Evolutionary conservation across 2,797 vertebrate genomes (phyloP), one percentile per base, ranked within the genome.

Genomic region (Manis javanica): DNA sequence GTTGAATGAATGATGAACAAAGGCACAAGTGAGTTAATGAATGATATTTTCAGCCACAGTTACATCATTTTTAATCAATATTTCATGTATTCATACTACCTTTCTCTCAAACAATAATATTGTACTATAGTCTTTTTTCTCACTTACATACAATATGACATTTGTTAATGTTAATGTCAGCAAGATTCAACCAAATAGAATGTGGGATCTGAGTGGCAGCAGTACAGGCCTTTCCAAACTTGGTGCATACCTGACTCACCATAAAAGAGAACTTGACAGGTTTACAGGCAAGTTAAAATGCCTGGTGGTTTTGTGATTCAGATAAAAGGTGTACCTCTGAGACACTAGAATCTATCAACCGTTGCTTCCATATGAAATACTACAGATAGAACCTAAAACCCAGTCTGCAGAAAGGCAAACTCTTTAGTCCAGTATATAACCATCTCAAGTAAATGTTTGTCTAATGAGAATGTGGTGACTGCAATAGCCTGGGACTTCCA

Each of bases 261-360:
- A 83, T 77, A 78, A 96, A 90, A 96, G n/a, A 92, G 55, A 69
- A 51, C 34, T 37, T 78, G 78, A 81, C 78, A 88, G 57, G 24
- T 86, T 96, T 92, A 90, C 15, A 81, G 18, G 63, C 75, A 68
- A 86, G 85, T 88, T 77, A 86, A 92, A 88, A 88, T 31, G 16
- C 37, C 82, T 88, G 46, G 77, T 63, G 68, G 61, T 66, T 96
- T 87, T 39, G 46, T 90, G 61, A 95, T 59, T 94, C 51, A 83
- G 68, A 88, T 72, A 88, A 87, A 92, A 87, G 53, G 15, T 66
- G 57, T 34, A 86, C 3, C n/a, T 95, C 78, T 49, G 53, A 91
- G 79, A 86, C 39, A 94, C 23, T 24, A 87, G 90, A 95, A 37
- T 86, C 23, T 39, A 79, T 82, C 61, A 55, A 51, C 34, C 68